Conservation (phyloP, 2,888 invertebrate species). For the Leptura quadrifasciata region DNA sequence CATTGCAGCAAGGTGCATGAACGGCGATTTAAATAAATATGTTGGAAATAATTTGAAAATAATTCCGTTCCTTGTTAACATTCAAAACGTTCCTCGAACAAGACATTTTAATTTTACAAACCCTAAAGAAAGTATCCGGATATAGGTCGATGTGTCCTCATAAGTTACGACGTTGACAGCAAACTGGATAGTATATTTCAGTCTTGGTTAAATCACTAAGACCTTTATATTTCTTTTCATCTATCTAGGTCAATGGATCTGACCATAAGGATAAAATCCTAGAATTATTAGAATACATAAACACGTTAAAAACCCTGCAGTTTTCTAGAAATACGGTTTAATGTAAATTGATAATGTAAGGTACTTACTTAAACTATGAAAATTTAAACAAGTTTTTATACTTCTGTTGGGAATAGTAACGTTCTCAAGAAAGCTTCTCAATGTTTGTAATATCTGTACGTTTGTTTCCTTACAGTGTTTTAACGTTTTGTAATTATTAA, state of each 20-base stretch:
- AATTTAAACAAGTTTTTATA: slow-evolving; percentile 3
- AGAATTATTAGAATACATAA: not conserved
- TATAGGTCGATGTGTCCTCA: slow-evolving; percentile 44
- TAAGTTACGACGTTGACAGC: slow-evolving; percentile 37
- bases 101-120: slow-evolving; percentile 44
- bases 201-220: slow-evolving; percentile 18
- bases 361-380: slow-evolving; percentile 2
- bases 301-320: not conserved
- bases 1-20: no score
- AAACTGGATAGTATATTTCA: slow-evolving; percentile 13
- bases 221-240: not conserved
- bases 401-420: not conserved
- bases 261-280: not conserved
- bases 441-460: no score
- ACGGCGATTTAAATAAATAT: not conserved
- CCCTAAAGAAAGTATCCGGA: slow-evolving; percentile 44
- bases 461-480: no score
- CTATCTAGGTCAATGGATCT: slow-evolving; percentile 34
- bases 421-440: no score
- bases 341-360: slow-evolving; percentile 1
- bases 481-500: no score
- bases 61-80: slow-evolving; percentile 4
- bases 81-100: slow-evolving; percentile 28
- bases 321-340: not conserved
- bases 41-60: not conserved